Percentiles rank a stretch among this genome's conserved stretches.
Conservation (phyloP, 2,888 invertebrate species). For the Enchytraeus crypticus region DNA sequence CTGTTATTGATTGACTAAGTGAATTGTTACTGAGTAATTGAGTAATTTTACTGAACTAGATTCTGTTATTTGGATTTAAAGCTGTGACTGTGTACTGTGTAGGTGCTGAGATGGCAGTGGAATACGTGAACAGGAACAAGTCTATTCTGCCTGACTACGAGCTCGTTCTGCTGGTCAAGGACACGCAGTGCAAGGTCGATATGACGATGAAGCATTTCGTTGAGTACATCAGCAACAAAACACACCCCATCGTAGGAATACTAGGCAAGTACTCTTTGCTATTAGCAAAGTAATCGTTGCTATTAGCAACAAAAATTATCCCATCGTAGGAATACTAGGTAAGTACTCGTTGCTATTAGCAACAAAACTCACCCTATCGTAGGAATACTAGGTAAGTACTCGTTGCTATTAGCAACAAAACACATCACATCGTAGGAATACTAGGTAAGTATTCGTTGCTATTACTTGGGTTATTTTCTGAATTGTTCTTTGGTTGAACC, state of each 20-base stretch:
- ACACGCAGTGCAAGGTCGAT: slow-evolving; percentile 65
- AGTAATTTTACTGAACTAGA: too few species aligned
- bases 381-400: slow-evolving; percentile 59
- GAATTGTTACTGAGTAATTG: too few species aligned
- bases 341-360: slow-evolving; percentile 47
- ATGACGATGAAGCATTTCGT: slow-evolving; percentile 68
- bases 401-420: slow-evolving; percentile 52
- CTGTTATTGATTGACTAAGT: too few species aligned
- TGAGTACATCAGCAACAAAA: slow-evolving; percentile 57
- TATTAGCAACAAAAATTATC: slow-evolving; percentile 54
- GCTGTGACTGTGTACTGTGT: neutral
- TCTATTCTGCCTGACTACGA: slow-evolving; percentile 58
- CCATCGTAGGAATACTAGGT: slow-evolving; percentile 64
- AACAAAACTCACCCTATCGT: slow-evolving; percentile 56
- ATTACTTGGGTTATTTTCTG: slow-evolving; percentile 50
- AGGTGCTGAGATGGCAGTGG: slow-evolving; percentile 60
- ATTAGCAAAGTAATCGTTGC: neutral
- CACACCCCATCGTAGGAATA: slow-evolving; percentile 60
- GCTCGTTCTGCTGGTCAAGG: slow-evolving; percentile 55
- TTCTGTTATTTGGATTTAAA: too few species aligned
- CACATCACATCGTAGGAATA: slow-evolving; percentile 60
- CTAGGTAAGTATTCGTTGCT: slow-evolving; percentile 51
- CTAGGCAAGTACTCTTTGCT: slow-evolving; percentile 58
- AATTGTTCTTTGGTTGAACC: too few species aligned
- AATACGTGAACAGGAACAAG: slow-evolving; percentile 58